Conservation (phyloP, 2,888 invertebrate species). For the Xestobium rufovillosum region DNA sequence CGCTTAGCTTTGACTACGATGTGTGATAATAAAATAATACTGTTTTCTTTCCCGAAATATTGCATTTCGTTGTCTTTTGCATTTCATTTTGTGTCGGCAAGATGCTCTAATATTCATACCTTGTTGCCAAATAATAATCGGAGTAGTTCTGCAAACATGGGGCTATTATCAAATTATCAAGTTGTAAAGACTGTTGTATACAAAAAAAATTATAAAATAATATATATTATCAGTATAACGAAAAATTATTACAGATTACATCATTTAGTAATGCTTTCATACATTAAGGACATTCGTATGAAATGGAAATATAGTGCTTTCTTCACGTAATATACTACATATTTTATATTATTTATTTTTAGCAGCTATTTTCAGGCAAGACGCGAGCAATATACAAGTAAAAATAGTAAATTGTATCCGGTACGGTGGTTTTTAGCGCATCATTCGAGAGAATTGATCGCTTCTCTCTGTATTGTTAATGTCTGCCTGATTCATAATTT, state of each 20-base stretch:
- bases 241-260: slow-evolving; percentile 18
- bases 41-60: not conserved
- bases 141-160: slow-evolving; percentile 24
- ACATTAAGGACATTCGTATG: slow-evolving; percentile 28
- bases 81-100: no score
- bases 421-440: not conserved
- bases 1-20: slow-evolving; percentile 25
- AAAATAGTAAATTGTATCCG: not conserved
- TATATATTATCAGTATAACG: slow-evolving; percentile 30
- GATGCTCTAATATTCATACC: slow-evolving; percentile 11
- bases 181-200: slow-evolving; percentile 36
- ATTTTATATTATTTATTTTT: slow-evolving; percentile 21
- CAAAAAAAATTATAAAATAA: slow-evolving; percentile 22
- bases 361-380: slow-evolving; percentile 8
- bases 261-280: slow-evolving; percentile 30
- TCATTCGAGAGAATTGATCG: no score
- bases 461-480: not conserved
- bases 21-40: slow-evolving; percentile 25
- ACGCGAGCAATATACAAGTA: not conserved
- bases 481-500: slow-evolving; percentile 10
- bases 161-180: slow-evolving; percentile 34
- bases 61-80: slow-evolving; percentile 2
- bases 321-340: slow-evolving; percentile 30
- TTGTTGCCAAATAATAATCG: slow-evolving; percentile 21
- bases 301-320: slow-evolving; percentile 32